These are phyloP conservation scores for Microtus pennsylvanicus DNA, from an alignment of 2,113 vertebrate species.

Conservation along the genomic window DNA sequence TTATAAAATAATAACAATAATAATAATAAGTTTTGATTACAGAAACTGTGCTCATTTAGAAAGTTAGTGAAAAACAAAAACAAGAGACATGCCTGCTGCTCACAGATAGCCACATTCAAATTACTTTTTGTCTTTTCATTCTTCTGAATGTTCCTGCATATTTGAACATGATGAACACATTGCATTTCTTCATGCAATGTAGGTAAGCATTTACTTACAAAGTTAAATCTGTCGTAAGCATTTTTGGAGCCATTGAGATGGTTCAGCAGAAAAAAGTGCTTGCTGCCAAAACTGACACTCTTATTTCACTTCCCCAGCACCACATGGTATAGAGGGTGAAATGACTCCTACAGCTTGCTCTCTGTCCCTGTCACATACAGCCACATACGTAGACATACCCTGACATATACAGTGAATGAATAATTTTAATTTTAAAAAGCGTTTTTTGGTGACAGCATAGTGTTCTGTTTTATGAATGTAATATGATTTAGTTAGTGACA, in stretches of 20 bases:
- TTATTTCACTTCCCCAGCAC: not conserved
- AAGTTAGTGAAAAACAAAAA: conserved; percentile 33
- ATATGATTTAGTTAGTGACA: not conserved
- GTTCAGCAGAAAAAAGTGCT: not conserved
- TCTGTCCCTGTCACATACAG: too few species aligned
- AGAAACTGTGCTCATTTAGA: not conserved
- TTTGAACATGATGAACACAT: not conserved
- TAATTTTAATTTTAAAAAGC: not conserved
- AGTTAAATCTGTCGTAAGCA: not conserved
- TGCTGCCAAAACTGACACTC: not conserved
- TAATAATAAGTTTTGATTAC: not conserved
- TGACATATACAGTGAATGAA: too few species aligned
- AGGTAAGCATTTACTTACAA: not conserved
- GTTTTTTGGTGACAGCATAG: not conserved
- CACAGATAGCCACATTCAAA: not conserved
- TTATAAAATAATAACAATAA: not conserved
- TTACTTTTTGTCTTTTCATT: not conserved
- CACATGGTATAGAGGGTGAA: not conserved
- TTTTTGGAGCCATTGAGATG: not conserved
- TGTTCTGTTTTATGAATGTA: not conserved
- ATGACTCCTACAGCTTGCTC: too few species aligned
- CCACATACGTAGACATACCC: not conserved
- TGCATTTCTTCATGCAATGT: not conserved
- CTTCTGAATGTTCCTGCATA: not conserved
- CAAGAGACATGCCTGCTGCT: not conserved